These are phyloP conservation scores for Eurystomus glaucurus DNA, from an alignment of 2,797 vertebrate genomes.

Conservation along the genomic window DNA sequence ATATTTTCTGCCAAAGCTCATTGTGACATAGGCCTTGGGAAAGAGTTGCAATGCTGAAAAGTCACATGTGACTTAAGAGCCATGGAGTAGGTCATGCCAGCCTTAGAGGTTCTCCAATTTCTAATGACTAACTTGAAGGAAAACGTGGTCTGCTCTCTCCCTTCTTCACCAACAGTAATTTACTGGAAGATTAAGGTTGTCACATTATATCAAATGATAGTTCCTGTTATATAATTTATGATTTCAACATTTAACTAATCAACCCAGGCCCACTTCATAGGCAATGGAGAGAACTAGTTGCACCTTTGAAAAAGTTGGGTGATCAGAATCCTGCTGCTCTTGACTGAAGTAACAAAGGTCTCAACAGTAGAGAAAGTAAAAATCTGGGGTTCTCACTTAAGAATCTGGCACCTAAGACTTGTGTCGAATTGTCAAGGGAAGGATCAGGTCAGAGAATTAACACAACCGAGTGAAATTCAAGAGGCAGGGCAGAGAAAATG, in stretches of 20 bases:
- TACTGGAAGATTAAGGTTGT: constrained; percentile 48
- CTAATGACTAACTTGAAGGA: neutral
- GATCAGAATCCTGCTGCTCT: neutral
- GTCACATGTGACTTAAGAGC: neutral
- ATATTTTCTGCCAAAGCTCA: neutral
- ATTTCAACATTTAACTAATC: constrained; percentile 31
- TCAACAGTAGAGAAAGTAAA: constrained; percentile 1
- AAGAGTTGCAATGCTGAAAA: neutral
- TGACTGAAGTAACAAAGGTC: constrained; percentile 33
- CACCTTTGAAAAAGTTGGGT: neutral
- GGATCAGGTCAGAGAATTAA: constrained; percentile 18
- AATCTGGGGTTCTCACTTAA: neutral
- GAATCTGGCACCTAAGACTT: neutral
- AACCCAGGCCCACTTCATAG: neutral
- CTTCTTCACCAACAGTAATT: neutral
- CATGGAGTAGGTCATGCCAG: neutral
- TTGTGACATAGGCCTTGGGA: neutral
- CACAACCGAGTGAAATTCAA: constrained; percentile 29
- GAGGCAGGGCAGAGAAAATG: neutral
- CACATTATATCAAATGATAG: constrained; percentile 44
- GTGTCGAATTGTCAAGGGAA: neutral
- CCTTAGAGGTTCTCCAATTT: neutral
- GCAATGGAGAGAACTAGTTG: neutral
- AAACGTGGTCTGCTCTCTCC: neutral
- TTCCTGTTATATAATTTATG: constrained; percentile 50